A percentile compares a stretch with the other conserved stretches of the same genome.
Evolutionary conservation across 92 coral and sea anemone species (phyloP).

Genomic region (Epizoanthus scotinus): DNA sequence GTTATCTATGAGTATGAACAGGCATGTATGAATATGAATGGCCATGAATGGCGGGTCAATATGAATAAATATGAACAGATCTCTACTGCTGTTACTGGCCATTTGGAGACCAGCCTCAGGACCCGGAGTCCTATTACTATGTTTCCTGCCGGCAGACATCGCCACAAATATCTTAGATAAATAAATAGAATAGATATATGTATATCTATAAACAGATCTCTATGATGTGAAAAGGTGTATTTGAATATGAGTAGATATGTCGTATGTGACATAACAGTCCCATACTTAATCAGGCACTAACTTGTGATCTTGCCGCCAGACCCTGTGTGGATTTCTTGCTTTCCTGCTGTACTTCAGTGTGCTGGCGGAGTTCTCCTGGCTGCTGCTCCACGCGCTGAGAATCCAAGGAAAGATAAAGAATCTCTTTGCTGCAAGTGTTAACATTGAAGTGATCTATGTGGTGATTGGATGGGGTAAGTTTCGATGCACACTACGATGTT

Average conservation of each 20-base stretch:
- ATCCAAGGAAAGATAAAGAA: slow-evolving; percentile 88
- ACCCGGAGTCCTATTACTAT: too few species aligned
- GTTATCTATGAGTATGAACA: not conserved
- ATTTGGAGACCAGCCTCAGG: too few species aligned
- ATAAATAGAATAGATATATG: too few species aligned
- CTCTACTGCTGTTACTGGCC: too few species aligned
- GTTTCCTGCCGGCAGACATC: too few species aligned
- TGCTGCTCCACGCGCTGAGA: slow-evolving; percentile 88
- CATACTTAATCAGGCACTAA: not conserved
- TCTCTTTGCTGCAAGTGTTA: slow-evolving; percentile 76
- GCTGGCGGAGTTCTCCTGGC: slow-evolving; percentile 94
- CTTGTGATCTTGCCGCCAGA: slow-evolving; percentile 42
- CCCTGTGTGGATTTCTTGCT: slow-evolving; percentile 89
- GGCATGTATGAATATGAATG: not conserved
- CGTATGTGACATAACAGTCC: too few species aligned
- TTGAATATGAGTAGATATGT: too few species aligned
- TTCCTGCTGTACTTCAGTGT: slow-evolving; percentile 84
- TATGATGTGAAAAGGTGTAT: too few species aligned
- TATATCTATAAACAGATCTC: too few species aligned
- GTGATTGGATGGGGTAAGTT: slow-evolving; percentile 91
- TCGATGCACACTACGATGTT: too few species aligned
- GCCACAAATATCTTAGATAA: too few species aligned
- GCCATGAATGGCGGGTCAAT: not conserved
- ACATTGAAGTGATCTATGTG: slow-evolving; percentile 83
- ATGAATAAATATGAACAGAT: too few species aligned